These are phyloP conservation scores for Nomada goodeniana DNA, from an alignment of 2,888 invertebrate species.

Conservation along the genomic window DNA sequence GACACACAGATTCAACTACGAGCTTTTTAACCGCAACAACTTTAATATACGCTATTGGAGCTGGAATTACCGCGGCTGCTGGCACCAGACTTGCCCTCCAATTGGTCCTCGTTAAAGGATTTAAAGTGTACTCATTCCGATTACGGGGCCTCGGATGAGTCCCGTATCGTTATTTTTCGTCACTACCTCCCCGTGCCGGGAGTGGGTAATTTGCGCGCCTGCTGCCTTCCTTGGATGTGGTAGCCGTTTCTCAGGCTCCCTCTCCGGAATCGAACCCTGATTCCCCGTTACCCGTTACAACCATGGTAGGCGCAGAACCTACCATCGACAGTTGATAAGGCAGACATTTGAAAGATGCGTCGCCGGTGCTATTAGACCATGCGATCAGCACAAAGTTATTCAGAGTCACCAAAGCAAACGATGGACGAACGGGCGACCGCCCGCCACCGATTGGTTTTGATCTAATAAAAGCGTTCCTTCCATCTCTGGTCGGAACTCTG, in stretches of 20 bases:
- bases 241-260: no score
- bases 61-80: conserved; percentile 90
- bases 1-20: conserved; percentile 85
- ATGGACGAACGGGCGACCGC: no score
- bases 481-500: conserved; percentile 83
- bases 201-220: no score
- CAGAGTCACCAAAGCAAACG: no score
- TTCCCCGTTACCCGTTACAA: no score
- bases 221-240: no score
- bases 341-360: conserved; percentile 88
- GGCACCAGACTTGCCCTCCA: conserved; percentile 89
- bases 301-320: conserved; percentile 89
- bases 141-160: conserved; percentile 85
- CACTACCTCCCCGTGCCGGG: no score
- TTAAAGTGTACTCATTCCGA: conserved; percentile 87
- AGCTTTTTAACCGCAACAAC: conserved; percentile 89
- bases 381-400: no score
- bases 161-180: conserved; percentile 85
- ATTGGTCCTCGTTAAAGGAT: conserved; percentile 87
- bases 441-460: no score
- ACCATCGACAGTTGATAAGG: conserved; percentile 89
- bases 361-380: conserved; percentile 82
- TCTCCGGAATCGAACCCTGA: no score
- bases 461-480: no score
- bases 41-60: conserved; percentile 86